Percentiles rank a stretch among this genome's conserved stretches.
phyloP scores from a whole-genome alignment of 2,888 invertebrate genomes.

The Matsumyia berberina region DNA sequence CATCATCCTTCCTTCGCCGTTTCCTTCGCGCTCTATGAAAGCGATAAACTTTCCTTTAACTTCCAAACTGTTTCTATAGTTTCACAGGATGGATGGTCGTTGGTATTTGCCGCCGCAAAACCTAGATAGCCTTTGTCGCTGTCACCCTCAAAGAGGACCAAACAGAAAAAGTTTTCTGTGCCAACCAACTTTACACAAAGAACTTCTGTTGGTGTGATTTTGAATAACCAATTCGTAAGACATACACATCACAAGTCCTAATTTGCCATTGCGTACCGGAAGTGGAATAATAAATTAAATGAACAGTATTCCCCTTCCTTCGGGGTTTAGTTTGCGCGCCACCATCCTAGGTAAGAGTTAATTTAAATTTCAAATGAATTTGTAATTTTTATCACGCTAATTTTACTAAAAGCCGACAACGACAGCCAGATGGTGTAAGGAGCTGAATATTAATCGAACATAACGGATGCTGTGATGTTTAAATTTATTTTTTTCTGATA shows the following conservation, averaged over 20 bases:
- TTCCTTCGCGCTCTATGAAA: slow-evolving; percentile 10
- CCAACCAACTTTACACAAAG: slow-evolving; percentile 12
- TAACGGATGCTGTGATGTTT: not conserved
- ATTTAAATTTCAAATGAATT: slow-evolving; percentile 52
- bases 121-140: slow-evolving; percentile 28
- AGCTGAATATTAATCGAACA: slow-evolving; percentile 22
- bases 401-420: slow-evolving; percentile 24
- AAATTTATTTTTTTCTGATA: not conserved
- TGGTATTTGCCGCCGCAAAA: slow-evolving; percentile 16
- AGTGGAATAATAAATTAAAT: slow-evolving; percentile 39
- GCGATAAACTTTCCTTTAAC: slow-evolving; percentile 26
- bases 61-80: slow-evolving; percentile 24
- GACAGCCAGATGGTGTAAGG: slow-evolving; percentile 8
- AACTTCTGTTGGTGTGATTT: slow-evolving; percentile 7
- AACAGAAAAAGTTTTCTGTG: not conserved
- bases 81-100: not conserved
- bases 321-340: not conserved
- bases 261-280: slow-evolving; percentile 31
- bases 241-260: slow-evolving; percentile 15
- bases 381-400: slow-evolving; percentile 13
- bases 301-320: slow-evolving; percentile 11
- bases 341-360: not conserved
- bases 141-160: not conserved
- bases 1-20: slow-evolving; percentile 9
- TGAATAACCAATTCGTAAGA: slow-evolving; percentile 29